phyloP scores from a whole-genome alignment of 2,797 vertebrate genomes.

The Antrozous pallidus region DNA sequence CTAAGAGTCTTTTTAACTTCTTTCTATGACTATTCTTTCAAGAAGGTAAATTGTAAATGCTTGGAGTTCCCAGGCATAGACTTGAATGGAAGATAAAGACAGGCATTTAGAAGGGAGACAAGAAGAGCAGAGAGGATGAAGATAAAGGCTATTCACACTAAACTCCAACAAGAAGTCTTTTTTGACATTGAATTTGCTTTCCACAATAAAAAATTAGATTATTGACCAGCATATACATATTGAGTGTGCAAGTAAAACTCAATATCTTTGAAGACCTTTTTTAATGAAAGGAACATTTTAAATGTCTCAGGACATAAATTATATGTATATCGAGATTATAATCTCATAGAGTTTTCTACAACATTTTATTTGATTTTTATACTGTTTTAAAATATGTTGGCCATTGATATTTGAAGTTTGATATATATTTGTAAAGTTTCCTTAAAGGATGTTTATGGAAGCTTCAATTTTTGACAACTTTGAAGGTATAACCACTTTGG shows the following conservation, averaged over 20 bases:
- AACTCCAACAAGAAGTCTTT: not conserved
- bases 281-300: conserved; percentile 56
- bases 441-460: not conserved
- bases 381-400: not conserved
- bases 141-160: not conserved
- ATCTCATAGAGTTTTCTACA: not conserved
- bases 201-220: conserved; percentile 73
- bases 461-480: not conserved
- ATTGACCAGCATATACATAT: conserved; percentile 72
- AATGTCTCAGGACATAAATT: conserved; percentile 46
- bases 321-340: not conserved
- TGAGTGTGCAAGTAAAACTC: conserved; percentile 78
- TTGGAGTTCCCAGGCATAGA: accelerated
- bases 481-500: not conserved
- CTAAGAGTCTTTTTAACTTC: not conserved
- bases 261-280: conserved; percentile 64
- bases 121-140: accelerated
- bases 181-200: conserved; percentile 68
- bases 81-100: not conserved
- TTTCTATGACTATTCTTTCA: not conserved
- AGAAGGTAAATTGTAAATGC: not conserved
- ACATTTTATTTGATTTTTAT: not conserved
- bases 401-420: not conserved
- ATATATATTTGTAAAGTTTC: not conserved
- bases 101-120: accelerated